Base-by-base conservation (phyloP, 2,888 invertebrate genomes). In the Hoplodrina blanda region DNA sequence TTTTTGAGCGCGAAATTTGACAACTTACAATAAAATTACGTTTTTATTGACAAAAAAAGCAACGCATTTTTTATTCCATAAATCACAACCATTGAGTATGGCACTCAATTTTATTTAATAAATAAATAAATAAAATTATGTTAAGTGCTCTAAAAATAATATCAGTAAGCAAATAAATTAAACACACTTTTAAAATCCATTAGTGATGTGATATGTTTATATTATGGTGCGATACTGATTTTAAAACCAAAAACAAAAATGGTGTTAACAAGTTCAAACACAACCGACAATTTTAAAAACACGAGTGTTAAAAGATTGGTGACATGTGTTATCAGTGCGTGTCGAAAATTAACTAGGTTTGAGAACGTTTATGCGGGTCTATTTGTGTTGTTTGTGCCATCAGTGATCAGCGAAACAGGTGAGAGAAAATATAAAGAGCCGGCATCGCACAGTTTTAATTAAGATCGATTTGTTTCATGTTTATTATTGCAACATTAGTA, bases 331-430 rank as follows among this genome's bases (percentile, higher is more conserved):
- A 88, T 89, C 83, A 89, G 86, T 80, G 76, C 84, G 82, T 86
- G 88, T 80, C 85, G 88, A 74, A 91, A 91, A 90, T 86, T 90
- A 71, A 85, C 79, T 69, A 87, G 87, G 84, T 86, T 84, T 65
- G 76, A 85, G 41, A 76, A 65, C 52, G 68, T 91, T 70, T 92
- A 94, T 94, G 93, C 94, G 93, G 92, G 94, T 81, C 77, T 95
- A 76, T 81, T 94, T 83, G 76, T 93, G 85, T 87, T 86, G 84
- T 87, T 91, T 81, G 90, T 94, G 89, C 92, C 94, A 90, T 90
- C 88, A 61, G 91, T 91, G 46, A 84, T 92, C 41, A 88, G 93
- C 87, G 86, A 89, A 81, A 73, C 91, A 92, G 94, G 95, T 94
- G 84, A 88, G 85, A 56, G 37, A 4, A 41, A 44, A 4, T 13